phyloP scores from a whole-genome alignment of 2,888 invertebrate species.

The Epirrhoe tristata region DNA sequence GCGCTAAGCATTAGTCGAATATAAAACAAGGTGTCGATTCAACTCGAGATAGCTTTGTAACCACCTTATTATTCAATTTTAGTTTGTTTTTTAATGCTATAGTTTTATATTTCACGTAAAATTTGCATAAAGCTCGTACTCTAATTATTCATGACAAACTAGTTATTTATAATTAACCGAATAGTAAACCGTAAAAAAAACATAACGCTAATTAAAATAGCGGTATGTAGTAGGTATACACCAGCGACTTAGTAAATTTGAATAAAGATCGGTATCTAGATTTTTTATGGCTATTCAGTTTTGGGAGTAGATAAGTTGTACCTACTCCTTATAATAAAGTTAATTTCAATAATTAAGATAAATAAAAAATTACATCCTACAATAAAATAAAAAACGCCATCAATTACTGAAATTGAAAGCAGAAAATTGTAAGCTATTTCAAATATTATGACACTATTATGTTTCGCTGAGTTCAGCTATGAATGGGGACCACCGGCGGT shows the following conservation, averaged over 20 bases:
- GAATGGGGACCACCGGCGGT: constrained; percentile 71
- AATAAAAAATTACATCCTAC: constrained; percentile 6
- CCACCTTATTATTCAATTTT: constrained; percentile 71
- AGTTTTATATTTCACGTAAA: constrained; percentile 50
- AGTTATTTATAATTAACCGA: constrained; percentile 33
- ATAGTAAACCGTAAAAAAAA: constrained; percentile 31
- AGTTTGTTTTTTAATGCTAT: constrained; percentile 67
- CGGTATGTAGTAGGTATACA: constrained; percentile 27
- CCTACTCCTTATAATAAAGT: background rate
- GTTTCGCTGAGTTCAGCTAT: constrained; percentile 32
- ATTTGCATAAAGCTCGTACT: constrained; percentile 51
- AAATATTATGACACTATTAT: constrained; percentile 74
- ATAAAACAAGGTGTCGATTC: constrained; percentile 79
- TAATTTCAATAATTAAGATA: constrained; percentile 1
- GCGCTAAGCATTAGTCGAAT: constrained; percentile 71
- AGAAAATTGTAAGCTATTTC: constrained; percentile 63
- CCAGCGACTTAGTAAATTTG: constrained; percentile 26
- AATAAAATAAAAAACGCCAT: constrained; percentile 37
- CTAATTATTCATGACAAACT: constrained; percentile 37
- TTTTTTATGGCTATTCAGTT: constrained; percentile 16
- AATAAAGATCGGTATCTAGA: constrained; percentile 21
- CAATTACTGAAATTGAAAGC: constrained; percentile 53
- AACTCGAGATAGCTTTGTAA: constrained; percentile 73
- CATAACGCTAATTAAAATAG: constrained; percentile 24
- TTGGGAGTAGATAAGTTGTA: background rate